Percentiles rank a stretch among this genome's conserved stretches.
phyloP scores from a whole-genome alignment of 35 echinoderm and acorn worm species.

The Antedon bifida region DNA sequence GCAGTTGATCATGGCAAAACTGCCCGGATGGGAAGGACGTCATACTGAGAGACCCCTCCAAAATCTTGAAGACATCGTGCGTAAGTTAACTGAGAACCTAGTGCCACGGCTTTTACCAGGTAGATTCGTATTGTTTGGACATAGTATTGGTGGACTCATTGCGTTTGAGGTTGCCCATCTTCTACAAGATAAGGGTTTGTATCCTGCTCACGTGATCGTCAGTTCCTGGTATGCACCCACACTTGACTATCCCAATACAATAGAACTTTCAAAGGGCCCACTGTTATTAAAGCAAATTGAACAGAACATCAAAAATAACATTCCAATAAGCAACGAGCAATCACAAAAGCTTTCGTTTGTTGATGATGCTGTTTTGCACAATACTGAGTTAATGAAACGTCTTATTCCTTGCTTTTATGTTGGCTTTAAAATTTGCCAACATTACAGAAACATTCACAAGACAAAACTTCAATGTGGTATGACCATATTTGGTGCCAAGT shows the following conservation, averaged over 20 bases:
- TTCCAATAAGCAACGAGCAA: not conserved
- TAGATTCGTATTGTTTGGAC: constrained; percentile 34
- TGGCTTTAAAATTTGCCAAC: not conserved
- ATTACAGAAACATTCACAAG: not conserved
- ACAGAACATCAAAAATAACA: not conserved
- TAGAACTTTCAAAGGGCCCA: not conserved
- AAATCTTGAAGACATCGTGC: not conserved
- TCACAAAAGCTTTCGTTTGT: not conserved
- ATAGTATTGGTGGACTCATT: constrained; percentile 33
- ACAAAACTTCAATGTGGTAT: constrained; percentile 13
- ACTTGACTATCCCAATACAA: constrained; percentile 14
- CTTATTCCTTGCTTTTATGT: constrained; percentile 19
- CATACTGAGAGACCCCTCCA: constrained; percentile 12
- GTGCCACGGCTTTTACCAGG: not conserved
- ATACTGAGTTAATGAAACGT: not conserved
- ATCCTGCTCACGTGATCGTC: not conserved
- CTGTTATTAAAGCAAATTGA: not conserved
- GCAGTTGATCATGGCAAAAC: constrained; percentile 20
- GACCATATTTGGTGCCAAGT: constrained; percentile 22
- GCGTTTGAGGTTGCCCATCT: constrained; percentile 28
- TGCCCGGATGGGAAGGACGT: constrained; percentile 41
- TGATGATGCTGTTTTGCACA: not conserved
- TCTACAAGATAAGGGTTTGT: not conserved
- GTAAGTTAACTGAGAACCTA: not conserved
- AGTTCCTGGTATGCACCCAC: constrained; percentile 34